Evolutionary conservation across 2,888 invertebrate genomes (phyloP), one percentile per base, ranked within the genome.

Genomic region (Rhaphigaster nebulosa): DNA sequence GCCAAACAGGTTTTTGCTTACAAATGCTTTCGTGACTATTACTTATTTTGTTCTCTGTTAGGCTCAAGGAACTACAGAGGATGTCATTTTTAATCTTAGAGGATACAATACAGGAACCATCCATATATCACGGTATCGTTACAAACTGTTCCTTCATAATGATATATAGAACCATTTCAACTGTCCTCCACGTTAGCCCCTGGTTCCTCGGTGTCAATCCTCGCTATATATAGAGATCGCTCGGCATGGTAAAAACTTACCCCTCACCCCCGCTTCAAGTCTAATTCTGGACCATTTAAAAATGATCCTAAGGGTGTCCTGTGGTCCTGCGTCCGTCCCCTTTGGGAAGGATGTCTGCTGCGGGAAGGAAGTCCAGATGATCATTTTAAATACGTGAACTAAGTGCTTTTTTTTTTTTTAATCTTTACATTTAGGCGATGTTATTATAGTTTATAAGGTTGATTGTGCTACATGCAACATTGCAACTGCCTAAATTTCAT

Each of bases 201-300:
- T 38, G 38, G 70, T 38, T 70, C 70, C 70, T 70, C 20, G 20
- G 70, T 70, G 70, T 34, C 70, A 70, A 18, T 70, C 34, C 65
- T 34, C 20, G 70, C 84, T 84, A 84, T 45, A 45, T 84, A 45
- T 84, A 84, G 84, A n/a, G 13, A 0, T 84, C 15, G 20, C 5
- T 8, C n/a, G 5, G 38, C 23, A n/a, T 38, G 45, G 84, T 84
- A 84, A 84, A 84, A 84, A 84, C 45, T 84, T 18, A 84, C 84
- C 84, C 84, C 84, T 84, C 84, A 84, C 84, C 84, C 84, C 41
- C 84, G n/a, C 84, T n/a, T 34, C 45, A 45, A 50, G 84, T 84
- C 84, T 84, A 84, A 84, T 84, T 84, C 45, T 84, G 41, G 84
- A 45, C 45, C 50, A 84, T 84, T 84, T 84, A 84, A 84, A 84